A percentile compares a stretch with the other conserved stretches of the same genome.
Conservation (phyloP, 2,113 vertebrate genomes). For the Bubo scandiacus region DNA sequence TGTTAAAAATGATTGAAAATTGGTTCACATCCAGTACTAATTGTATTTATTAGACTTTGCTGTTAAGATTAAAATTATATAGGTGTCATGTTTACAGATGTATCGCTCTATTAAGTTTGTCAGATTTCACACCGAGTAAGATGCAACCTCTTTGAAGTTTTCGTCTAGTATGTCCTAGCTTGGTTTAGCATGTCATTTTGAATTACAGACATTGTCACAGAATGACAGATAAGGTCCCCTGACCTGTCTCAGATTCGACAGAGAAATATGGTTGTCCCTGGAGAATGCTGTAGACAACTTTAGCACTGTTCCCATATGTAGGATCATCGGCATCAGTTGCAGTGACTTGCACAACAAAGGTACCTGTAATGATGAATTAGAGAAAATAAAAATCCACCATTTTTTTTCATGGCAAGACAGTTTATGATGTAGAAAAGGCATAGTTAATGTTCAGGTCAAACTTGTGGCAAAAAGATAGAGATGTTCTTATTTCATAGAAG, state of each 20-base stretch:
- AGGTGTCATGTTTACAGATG: slow-evolving; percentile 65
- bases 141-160: slow-evolving; percentile 66
- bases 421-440: neutral
- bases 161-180: slow-evolving; percentile 64
- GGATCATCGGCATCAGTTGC: slow-evolving; percentile 90
- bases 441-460: neutral
- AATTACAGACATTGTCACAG: slow-evolving; percentile 48
- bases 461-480: neutral
- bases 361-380: slow-evolving; percentile 79
- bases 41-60: slow-evolving; percentile 61
- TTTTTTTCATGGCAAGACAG: neutral
- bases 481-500: neutral
- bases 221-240: slow-evolving; percentile 65
- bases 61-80: slow-evolving; percentile 66
- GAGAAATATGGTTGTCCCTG: slow-evolving; percentile 98
- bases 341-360: slow-evolving; percentile 92
- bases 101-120: slow-evolving; percentile 52
- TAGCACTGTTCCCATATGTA: slow-evolving; percentile 93
- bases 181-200: slow-evolving; percentile 59
- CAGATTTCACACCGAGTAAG: slow-evolving; percentile 56
- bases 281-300: slow-evolving; percentile 93
- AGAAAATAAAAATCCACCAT: neutral
- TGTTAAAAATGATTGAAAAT: slow-evolving; percentile 41
- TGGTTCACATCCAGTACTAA: slow-evolving; percentile 32
- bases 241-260: slow-evolving; percentile 91